Percentiles rank a stretch among this genome's conserved stretches.
phyloP scores from a whole-genome alignment of 2,797 vertebrate species.

The Sardinella longiceps region DNA sequence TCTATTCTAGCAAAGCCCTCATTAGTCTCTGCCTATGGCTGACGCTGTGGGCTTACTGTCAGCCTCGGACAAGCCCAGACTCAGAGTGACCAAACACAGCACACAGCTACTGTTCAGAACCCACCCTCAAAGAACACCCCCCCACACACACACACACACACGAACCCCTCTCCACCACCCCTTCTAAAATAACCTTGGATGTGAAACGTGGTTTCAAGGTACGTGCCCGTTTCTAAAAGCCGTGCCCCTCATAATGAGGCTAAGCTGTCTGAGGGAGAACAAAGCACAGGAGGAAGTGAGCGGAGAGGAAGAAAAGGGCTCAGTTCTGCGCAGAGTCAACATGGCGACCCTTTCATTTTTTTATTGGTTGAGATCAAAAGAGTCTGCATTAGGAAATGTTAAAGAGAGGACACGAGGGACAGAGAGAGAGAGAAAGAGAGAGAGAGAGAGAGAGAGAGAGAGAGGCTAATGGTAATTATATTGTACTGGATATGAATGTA shows the following conservation, averaged over 20 bases:
- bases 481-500: too few species aligned
- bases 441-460: background rate
- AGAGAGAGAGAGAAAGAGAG: background rate
- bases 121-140: background rate
- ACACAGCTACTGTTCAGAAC: background rate
- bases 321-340: background rate
- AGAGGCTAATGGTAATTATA: background rate
- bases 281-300: background rate
- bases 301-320: background rate
- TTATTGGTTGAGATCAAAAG: background rate
- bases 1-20: background rate
- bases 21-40: background rate
- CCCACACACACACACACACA: background rate
- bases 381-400: background rate
- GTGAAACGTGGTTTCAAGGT: background rate
- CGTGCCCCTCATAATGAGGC: conserved; percentile 11
- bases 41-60: background rate
- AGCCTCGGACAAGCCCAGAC: background rate
- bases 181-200: background rate
- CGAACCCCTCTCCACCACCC: background rate
- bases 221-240: background rate
- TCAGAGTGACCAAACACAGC: background rate
- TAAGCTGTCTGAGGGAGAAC: conserved; percentile 11
- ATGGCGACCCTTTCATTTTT: background rate
- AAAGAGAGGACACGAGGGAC: background rate